A percentile compares a stretch with the other conserved stretches of the same genome.
Conservation (phyloP, 2,797 vertebrate species). For the Gymnothorax reevesii region DNA sequence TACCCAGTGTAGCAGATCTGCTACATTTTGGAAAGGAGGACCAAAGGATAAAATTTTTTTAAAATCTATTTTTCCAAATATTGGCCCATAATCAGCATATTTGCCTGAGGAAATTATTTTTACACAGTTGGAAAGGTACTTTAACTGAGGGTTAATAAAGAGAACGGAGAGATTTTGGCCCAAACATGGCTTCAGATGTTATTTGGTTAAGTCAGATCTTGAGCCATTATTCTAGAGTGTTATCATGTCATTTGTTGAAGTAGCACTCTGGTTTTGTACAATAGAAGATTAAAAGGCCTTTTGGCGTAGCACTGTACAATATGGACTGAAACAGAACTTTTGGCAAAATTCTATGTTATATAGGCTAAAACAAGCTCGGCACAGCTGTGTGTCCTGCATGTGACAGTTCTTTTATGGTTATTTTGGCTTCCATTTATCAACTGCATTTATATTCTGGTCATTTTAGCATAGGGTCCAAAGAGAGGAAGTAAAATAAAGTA, state of each 20-base stretch:
- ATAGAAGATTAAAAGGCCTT: neutral
- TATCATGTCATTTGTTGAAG: neutral
- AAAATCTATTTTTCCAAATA: too few relatives aligned
- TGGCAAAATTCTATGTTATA: neutral
- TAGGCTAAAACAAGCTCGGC: neutral
- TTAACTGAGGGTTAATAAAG: too few relatives aligned
- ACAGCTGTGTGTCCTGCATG: neutral
- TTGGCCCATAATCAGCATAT: too few relatives aligned
- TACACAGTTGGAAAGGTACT: too few relatives aligned
- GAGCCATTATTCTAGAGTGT: neutral
- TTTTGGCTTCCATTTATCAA: neutral
- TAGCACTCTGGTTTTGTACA: neutral
- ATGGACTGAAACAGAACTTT: neutral
- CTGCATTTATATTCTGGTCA: neutral
- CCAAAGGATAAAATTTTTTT: too few relatives aligned
- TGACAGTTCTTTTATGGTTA: neutral
- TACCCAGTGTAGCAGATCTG: too few relatives aligned
- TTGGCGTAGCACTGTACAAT: neutral
- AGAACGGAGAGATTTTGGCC: neutral
- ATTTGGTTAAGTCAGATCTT: neutral
- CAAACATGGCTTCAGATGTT: neutral
- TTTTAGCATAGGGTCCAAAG: neutral
- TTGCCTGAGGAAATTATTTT: too few relatives aligned
- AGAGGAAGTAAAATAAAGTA: neutral
- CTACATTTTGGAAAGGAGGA: too few relatives aligned